phyloP scores from a whole-genome alignment of 2,797 vertebrate genomes.

The Thripadectes ignobilis region DNA sequence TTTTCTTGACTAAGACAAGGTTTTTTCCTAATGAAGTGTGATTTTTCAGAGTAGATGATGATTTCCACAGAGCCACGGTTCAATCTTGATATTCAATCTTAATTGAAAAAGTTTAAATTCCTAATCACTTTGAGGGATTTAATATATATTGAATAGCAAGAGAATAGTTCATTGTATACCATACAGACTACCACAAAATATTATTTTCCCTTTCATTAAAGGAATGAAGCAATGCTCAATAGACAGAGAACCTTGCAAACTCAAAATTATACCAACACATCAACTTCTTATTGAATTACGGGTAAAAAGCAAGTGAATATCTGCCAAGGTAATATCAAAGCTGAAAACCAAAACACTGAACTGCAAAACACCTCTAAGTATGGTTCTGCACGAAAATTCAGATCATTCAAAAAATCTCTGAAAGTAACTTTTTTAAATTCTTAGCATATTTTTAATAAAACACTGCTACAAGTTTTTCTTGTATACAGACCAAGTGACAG shows the following conservation, averaged over 20 bases:
- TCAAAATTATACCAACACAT: not conserved
- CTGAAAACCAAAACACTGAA: not conserved
- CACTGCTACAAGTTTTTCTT: not conserved
- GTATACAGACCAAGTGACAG: not conserved
- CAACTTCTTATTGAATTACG: not conserved
- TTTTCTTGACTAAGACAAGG: not conserved
- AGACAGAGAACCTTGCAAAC: rapidly evolving
- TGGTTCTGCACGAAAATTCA: not conserved
- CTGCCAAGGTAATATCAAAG: not conserved
- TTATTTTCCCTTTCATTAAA: not conserved
- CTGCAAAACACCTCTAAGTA: not conserved
- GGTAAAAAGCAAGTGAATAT: not conserved
- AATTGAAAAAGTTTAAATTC: not conserved
- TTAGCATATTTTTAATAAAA: not conserved
- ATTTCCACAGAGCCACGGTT: not conserved
- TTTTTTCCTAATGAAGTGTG: not conserved
- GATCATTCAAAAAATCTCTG: not conserved
- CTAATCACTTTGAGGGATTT: not conserved
- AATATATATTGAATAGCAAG: not conserved
- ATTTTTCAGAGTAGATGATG: not conserved
- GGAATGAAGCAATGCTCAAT: not conserved
- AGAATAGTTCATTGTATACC: not conserved
- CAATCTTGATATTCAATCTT: not conserved
- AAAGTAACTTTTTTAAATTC: not conserved
- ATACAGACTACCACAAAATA: not conserved